Evolutionary conservation across 2,113 vertebrate species (phyloP).

Genomic region (Phalacrocorax carbo): DNA sequence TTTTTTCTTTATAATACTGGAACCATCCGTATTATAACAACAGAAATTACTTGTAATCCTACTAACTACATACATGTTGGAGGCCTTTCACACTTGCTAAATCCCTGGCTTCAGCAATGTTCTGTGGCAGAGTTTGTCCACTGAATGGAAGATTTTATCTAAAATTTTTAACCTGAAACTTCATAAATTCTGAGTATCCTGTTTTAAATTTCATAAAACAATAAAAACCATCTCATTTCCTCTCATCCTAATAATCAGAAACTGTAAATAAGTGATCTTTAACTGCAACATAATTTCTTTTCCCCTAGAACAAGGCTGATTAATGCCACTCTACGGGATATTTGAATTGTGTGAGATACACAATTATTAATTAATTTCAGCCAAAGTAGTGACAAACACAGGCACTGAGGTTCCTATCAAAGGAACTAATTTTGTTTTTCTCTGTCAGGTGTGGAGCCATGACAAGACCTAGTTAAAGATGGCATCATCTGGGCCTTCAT

Average conservation of each 20-base stretch:
- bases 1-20: neutral
- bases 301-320: neutral
- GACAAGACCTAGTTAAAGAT: neutral
- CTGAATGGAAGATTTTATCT: neutral
- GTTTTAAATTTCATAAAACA: neutral
- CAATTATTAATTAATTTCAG: neutral
- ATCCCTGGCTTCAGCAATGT: neutral
- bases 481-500: neutral
- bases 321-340: neutral
- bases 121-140: neutral
- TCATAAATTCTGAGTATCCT: neutral
- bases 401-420: neutral
- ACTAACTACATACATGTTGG: neutral
- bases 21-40: neutral
- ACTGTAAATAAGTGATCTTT: constrained; percentile 15
- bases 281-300: neutral
- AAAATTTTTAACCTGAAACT: neutral
- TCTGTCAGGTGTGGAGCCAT: neutral
- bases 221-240: neutral
- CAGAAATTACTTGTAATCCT: neutral
- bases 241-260: neutral
- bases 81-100: neutral
- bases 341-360: neutral
- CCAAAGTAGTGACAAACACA: neutral
- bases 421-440: neutral